Percentiles rank a stretch among this genome's conserved stretches.
These are phyloP conservation scores for Drosophila pallidifrons DNA, from an alignment of 1,140 invertebrate genomes.

Conservation along the genomic window DNA sequence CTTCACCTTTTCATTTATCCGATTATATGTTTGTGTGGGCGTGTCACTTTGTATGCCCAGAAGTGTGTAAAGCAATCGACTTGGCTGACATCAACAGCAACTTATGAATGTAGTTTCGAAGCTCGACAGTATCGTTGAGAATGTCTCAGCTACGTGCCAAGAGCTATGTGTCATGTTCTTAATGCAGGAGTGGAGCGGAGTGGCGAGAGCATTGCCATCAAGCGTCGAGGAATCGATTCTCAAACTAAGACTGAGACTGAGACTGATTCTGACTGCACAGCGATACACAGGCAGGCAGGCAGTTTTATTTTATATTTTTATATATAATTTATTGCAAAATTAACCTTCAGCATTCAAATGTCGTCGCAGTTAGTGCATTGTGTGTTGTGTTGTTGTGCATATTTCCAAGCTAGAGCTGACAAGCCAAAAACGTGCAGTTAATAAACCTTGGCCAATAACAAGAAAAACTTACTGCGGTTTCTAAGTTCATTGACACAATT, in stretches of 20 bases:
- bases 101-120: constrained; percentile 1
- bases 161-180: constrained; percentile 72
- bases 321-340: constrained; percentile 69
- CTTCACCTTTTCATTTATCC: constrained; percentile 4
- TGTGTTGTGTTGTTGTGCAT: constrained; percentile 6
- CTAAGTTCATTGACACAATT: constrained; percentile 73
- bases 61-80: constrained; percentile 9
- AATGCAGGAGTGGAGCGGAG: constrained; percentile 37
- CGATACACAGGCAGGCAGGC: constrained; percentile 8
- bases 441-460: constrained; percentile 61
- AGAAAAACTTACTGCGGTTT: constrained; percentile 59
- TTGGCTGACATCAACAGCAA: constrained; percentile 6
- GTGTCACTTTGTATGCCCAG: constrained; percentile 55
- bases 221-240: constrained; percentile 15
- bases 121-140: constrained; percentile 20
- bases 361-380: constrained; percentile 32
- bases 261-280: constrained; percentile 33
- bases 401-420: constrained; percentile 7
- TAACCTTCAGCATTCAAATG: constrained; percentile 80
- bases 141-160: constrained; percentile 66
- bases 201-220: constrained; percentile 10
- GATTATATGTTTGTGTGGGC: constrained; percentile 52
- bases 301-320: constrained; percentile 13
- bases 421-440: constrained; percentile 63
- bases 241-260: neutral